Evolutionary conservation across 1,140 invertebrate species (phyloP), one percentile per base, ranked within the genome.

Genomic region (Scaptomyza hsui): DNA sequence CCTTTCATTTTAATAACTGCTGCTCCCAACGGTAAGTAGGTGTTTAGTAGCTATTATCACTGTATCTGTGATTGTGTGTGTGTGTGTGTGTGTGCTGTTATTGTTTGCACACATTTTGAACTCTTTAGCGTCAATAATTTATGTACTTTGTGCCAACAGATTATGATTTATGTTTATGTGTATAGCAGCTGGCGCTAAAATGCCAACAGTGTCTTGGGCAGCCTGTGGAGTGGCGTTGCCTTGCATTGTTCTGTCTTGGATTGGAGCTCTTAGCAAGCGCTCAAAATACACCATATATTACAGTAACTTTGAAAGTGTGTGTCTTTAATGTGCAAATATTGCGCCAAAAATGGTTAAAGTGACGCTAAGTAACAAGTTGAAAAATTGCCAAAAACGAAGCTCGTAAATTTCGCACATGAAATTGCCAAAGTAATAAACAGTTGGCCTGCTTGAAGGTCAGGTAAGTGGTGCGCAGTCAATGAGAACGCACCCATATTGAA

Each of bases 121-220:
- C 82, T 86, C 82, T 86, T 86, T 86, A 69, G 82, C 78, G 73
- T 88, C 82, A 86, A 86, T 86, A 86, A 82, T 88, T 86, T 86
- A 88, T 86, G 82, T 88, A 88, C 73, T 86, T 70, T 75, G 73
- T 72, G 82, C 82, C 67, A 78, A 68, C 63, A 86, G 82, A 86
- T 86, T 86, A 86, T 86, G 82, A 86, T 86, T 86, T 88, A 86
- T 86, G 75, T 69, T 68, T 72, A 67, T 72, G 55, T 72, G 61
- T 53, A 32, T 24, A 68, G 56, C 70, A 60, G 65, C 53, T 49
- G 65, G 45, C 53, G 47, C 42, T 73, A 51, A 68, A 80, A 80
- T 63, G 57, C 60, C 52, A 45, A n/a, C 52, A 45, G 41, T 19
- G 21, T 16, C 21, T 18, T 4, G n/a, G n/a, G 15, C 21, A 19